A percentile compares a stretch with the other conserved stretches of the same genome.
These are phyloP conservation scores for Tupaia chinensis DNA, from an alignment of 2,113 vertebrate genomes.

Conservation along the genomic window DNA sequence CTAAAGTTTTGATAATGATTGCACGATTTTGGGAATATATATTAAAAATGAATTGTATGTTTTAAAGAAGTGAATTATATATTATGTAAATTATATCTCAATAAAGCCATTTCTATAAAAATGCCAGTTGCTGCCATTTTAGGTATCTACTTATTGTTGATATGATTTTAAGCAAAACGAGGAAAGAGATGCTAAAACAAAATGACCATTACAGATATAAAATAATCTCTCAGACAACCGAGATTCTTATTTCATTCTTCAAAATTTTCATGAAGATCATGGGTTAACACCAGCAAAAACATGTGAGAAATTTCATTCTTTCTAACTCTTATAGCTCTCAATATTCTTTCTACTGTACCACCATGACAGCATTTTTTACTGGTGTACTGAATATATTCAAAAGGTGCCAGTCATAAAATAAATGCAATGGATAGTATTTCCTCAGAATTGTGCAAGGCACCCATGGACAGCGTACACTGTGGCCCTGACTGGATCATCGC, in stretches of 20 bases:
- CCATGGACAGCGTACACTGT: background rate
- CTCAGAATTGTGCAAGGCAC: fast-evolving
- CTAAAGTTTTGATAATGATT: background rate
- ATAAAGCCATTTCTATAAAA: constrained; percentile 10
- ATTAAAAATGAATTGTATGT: background rate
- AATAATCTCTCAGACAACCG: background rate
- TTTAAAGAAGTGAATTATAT: background rate
- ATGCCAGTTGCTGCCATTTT: background rate
- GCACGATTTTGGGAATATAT: background rate
- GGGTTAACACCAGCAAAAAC: background rate
- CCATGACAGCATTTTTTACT: background rate
- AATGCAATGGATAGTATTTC: background rate
- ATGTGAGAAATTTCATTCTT: background rate
- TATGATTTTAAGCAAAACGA: background rate
- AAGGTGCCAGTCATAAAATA: background rate
- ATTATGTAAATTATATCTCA: background rate
- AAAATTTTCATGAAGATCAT: background rate
- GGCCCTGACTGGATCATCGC: background rate
- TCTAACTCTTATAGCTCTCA: background rate
- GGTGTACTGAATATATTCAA: background rate
- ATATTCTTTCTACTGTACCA: background rate
- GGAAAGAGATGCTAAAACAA: background rate
- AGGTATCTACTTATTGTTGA: background rate
- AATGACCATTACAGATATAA: background rate
- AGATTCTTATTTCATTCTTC: background rate